These are phyloP conservation scores for Lamprotornis superbus DNA, from an alignment of 2,113 vertebrate species.

Conservation along the genomic window DNA sequence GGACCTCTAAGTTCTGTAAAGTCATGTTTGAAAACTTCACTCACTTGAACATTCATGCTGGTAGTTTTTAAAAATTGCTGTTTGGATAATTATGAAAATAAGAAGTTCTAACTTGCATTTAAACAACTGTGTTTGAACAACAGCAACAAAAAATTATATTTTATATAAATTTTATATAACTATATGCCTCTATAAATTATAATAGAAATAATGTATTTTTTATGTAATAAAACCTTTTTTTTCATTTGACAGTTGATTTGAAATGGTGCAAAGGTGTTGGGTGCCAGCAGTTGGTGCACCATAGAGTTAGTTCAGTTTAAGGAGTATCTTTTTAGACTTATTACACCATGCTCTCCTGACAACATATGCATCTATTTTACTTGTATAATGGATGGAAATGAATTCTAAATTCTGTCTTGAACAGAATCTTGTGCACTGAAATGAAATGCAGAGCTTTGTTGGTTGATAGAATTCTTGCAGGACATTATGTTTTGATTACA, in stretches of 20 bases:
- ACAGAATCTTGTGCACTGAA: not conserved
- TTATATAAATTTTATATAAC: not conserved
- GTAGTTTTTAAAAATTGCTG: not conserved
- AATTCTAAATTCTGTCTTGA: not conserved
- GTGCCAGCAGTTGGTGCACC: not conserved
- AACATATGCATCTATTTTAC: not conserved
- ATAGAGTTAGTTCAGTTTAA: not conserved
- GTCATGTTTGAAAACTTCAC: not conserved
- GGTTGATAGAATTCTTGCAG: not conserved
- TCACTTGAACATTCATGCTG: not conserved
- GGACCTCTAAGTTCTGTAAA: not conserved
- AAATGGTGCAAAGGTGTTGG: not conserved
- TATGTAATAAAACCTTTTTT: not conserved
- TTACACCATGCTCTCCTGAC: not conserved
- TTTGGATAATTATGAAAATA: not conserved
- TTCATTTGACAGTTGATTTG: not conserved
- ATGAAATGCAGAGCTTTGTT: not conserved
- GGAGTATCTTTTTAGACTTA: not conserved
- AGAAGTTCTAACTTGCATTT: not conserved
- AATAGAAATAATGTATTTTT: not conserved
- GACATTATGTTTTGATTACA: not conserved
- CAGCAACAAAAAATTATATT: not conserved
- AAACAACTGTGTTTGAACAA: not conserved
- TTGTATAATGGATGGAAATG: not conserved
- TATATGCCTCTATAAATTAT: not conserved